Conservation (phyloP, 2,888 invertebrate species). For the Chirona hameri region DNA sequence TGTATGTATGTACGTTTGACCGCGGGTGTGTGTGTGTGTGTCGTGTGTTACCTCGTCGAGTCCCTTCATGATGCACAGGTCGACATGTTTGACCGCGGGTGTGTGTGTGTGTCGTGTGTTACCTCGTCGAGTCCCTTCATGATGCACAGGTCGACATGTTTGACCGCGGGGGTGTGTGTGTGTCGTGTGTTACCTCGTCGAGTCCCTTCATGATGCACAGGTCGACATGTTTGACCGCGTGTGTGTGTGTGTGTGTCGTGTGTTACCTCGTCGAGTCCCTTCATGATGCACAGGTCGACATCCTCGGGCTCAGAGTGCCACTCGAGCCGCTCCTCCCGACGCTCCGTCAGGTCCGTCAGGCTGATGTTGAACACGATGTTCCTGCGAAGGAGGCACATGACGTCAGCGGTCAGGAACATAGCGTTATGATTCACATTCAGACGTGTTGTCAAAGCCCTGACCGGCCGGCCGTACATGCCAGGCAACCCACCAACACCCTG, state of each 20-base stretch:
- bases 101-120: constrained; percentile 37
- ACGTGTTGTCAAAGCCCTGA: neutral
- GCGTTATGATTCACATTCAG: neutral
- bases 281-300: constrained; percentile 1
- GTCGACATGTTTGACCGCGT: neutral
- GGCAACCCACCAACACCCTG: neutral
- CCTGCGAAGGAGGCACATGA: constrained; percentile 53
- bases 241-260: constrained; percentile 11
- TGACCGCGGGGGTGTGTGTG: neutral
- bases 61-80: constrained; percentile 12
- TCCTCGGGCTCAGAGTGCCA: constrained; percentile 62
- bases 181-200: constrained; percentile 52
- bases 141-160: neutral
- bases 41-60: constrained; percentile 53
- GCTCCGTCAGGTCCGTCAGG: constrained; percentile 73
- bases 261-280: constrained; percentile 52
- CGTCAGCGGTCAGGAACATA: neutral
- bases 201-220: constrained; percentile 22
- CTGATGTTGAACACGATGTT: constrained; percentile 89
- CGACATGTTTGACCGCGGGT: neutral
- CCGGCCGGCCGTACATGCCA: neutral
- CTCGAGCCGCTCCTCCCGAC: constrained; percentile 64
- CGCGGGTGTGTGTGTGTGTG: neutral
- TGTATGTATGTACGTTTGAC: neutral
- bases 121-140: constrained; percentile 52